Evolutionary conservation across 2,888 invertebrate genomes (phyloP).

Genomic region (Yponomeuta plumbellus): DNA sequence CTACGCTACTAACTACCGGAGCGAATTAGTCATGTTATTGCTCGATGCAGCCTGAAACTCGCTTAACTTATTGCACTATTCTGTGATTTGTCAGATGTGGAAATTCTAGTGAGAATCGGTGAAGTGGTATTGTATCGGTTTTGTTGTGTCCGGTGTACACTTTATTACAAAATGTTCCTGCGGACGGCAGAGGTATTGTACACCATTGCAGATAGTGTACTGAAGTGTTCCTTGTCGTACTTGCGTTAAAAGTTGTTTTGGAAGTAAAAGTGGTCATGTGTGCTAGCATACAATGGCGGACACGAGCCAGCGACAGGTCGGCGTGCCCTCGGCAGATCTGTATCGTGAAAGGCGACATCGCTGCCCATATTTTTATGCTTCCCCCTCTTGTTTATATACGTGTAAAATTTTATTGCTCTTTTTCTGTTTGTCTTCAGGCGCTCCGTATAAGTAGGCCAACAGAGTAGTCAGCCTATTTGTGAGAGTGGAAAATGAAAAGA

Average conservation of each 20-base stretch:
- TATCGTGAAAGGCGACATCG: slow-evolving; percentile 34
- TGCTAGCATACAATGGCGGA: slow-evolving; percentile 27
- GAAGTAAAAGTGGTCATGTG: background rate
- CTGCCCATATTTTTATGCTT: slow-evolving; percentile 30
- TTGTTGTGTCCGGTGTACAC: slow-evolving; percentile 35
- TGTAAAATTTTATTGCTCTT: slow-evolving; percentile 15
- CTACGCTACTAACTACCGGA: slow-evolving; percentile 8
- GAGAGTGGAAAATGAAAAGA: background rate
- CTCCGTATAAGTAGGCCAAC: background rate
- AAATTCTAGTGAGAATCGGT: slow-evolving; percentile 20
- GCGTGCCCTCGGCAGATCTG: slow-evolving; percentile 33
- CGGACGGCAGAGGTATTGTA: slow-evolving; percentile 11
- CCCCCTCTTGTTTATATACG: slow-evolving; percentile 10
- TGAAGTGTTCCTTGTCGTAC: background rate
- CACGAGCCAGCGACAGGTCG: slow-evolving; percentile 5
- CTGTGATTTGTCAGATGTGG: background rate
- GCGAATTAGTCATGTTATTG: slow-evolving; percentile 8
- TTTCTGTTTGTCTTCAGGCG: background rate
- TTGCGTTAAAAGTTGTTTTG: background rate
- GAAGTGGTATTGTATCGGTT: slow-evolving; percentile 36
- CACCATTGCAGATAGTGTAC: background rate
- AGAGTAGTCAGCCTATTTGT: background rate
- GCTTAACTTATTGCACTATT: background rate
- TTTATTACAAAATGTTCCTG: slow-evolving; percentile 32
- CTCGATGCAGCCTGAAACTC: background rate